Evolutionary conservation across 2,888 invertebrate genomes (phyloP).

Genomic region (Mycalesis mineus): DNA sequence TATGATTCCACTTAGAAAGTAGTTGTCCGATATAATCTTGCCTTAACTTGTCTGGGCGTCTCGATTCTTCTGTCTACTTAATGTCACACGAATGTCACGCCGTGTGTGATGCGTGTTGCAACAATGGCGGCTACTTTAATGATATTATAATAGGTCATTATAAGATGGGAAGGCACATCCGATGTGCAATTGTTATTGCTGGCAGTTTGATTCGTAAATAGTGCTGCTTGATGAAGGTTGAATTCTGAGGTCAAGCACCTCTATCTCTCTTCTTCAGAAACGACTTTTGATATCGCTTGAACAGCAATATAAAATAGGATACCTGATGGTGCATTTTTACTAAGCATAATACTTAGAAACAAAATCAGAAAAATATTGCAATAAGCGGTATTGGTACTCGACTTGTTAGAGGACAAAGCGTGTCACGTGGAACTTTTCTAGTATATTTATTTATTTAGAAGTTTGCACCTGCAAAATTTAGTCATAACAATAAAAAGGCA

Average conservation of each 20-base stretch:
- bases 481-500: too few species aligned
- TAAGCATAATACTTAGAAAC: too few species aligned
- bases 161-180: slow-evolving; percentile 28
- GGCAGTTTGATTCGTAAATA: slow-evolving; percentile 10
- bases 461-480: too few species aligned
- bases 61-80: slow-evolving; percentile 53
- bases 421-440: too few species aligned
- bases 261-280: too few species aligned
- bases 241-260: slow-evolving; percentile 3
- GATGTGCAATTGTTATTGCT: slow-evolving; percentile 31
- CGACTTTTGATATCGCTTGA: too few species aligned
- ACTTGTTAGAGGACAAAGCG: too few species aligned
- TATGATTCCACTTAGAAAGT: slow-evolving; percentile 29
- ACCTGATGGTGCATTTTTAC: too few species aligned
- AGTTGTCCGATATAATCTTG: slow-evolving; percentile 39
- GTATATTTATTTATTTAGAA: too few species aligned
- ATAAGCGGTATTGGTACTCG: too few species aligned
- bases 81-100: slow-evolving; percentile 44
- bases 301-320: too few species aligned
- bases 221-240: slow-evolving; percentile 14
- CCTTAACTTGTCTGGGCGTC: slow-evolving; percentile 41
- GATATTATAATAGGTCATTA: slow-evolving; percentile 33
- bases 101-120: slow-evolving; percentile 29
- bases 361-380: too few species aligned
- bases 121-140: slow-evolving; percentile 31